Conservation (phyloP, 2,797 vertebrate species). For the Tokudaia tokunoshimensis region DNA sequence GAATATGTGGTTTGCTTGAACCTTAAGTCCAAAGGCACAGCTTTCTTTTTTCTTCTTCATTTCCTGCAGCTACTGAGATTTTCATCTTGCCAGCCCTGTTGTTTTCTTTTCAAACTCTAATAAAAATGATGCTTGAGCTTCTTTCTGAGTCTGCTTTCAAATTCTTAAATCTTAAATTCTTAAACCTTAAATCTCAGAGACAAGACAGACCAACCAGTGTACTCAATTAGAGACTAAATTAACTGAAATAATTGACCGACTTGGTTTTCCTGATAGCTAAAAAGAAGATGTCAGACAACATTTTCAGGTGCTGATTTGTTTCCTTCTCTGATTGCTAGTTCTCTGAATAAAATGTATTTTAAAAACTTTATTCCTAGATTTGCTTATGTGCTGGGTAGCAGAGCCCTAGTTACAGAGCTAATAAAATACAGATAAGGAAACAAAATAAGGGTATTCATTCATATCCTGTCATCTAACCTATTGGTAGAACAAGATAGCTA, state of each 20-base stretch:
- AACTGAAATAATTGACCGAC: neutral
- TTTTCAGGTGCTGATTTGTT: neutral
- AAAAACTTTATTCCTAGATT: neutral
- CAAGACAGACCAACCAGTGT: neutral
- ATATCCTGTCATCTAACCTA: neutral
- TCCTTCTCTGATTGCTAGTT: neutral
- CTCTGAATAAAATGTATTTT: neutral
- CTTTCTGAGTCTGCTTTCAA: neutral
- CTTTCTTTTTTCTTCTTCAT: neutral
- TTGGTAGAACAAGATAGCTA: neutral
- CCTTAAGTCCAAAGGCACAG: neutral
- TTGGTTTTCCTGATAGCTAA: neutral
- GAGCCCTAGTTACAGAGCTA: neutral
- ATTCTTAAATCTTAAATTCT: neutral
- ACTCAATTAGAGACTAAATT: neutral
- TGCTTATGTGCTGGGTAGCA: neutral
- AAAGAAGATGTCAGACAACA: neutral
- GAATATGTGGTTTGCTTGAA: neutral
- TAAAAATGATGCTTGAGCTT: neutral
- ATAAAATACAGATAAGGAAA: conserved; percentile 47
- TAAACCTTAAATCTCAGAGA: neutral
- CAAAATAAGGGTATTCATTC: conserved; percentile 35
- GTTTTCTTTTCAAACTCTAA: neutral
- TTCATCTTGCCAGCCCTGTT: neutral
- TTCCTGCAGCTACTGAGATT: neutral